A percentile compares a stretch with the other conserved stretches of the same genome.
Evolutionary conservation across 1,140 invertebrate species (phyloP).

Genomic region (Amphibalanus amphitrite): DNA sequence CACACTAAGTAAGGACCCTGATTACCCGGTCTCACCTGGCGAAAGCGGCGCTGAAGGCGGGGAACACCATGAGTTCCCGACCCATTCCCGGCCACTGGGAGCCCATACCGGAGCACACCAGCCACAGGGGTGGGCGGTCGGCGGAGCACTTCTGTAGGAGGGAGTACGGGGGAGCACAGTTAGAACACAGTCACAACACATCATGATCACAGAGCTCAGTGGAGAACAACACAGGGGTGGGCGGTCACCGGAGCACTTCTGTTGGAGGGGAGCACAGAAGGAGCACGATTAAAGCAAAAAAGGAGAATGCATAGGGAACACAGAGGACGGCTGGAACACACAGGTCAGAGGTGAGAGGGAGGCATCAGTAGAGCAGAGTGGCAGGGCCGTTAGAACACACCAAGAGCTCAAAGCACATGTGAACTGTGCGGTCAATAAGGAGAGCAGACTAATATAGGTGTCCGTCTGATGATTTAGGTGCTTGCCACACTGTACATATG

Average conservation of each 20-base stretch:
- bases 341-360: background rate
- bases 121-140: conserved; percentile 70
- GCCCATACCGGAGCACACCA: conserved; percentile 91
- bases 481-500: too few species aligned
- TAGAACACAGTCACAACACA: background rate
- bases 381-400: too few species aligned
- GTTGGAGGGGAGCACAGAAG: background rate
- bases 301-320: background rate
- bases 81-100: conserved; percentile 93
- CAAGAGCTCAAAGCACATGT: too few species aligned
- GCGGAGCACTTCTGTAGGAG: background rate
- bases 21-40: too few species aligned
- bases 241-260: too few species aligned
- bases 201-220: background rate
- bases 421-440: too few species aligned
- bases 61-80: conserved; percentile 56
- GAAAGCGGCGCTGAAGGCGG: conserved; percentile 59
- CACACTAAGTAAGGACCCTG: too few species aligned
- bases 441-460: too few species aligned
- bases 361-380: too few species aligned
- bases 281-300: background rate
- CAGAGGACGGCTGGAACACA: background rate
- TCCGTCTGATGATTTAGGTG: too few species aligned
- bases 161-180: background rate
- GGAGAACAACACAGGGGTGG: background rate